Base-by-base conservation (phyloP, 2,888 invertebrate species). In the Apamea monoglypha region DNA sequence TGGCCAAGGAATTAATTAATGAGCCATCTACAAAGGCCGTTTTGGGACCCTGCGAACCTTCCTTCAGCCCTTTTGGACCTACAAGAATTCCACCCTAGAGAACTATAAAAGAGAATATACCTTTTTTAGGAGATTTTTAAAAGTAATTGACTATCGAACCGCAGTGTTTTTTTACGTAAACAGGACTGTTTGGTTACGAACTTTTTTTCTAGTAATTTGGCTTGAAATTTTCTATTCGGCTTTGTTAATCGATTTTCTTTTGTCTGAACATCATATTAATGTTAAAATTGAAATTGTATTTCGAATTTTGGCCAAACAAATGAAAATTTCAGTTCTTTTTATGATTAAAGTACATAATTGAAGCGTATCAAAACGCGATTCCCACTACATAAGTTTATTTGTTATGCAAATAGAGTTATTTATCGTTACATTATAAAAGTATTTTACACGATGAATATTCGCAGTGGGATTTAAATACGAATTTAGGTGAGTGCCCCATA, bases 1-100 rank as follows among this genome's bases (percentile, higher is more conserved):
- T 92, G 92, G 91, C 88, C 88, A 80, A 91, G 87, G 92, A 94
- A 94, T 94, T 95, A 95, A 94, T 95, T 94, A 94, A 93, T 94
- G 93, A 91, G 91, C 90, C 91, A 89, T 90, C 91, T 90, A 91
- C 90, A 91, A 91, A 91, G 92, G 91, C 91, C 91, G 93, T 92
- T 92, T 89, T 85, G 88, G 87, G 85, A 88, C 86, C 81, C 84
- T 81, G 75, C 84, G 81, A 85, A 85, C 84, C 83, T 85, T 85
- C 82, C 85, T 76, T 79, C 74, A 90, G 89, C 89, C 91, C 89
- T 91, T 81, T 89, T 88, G 86, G 87, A 85, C 83, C 87, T 84
- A 83, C 67, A 90, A 89, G 85, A 91, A 92, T 91, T 89, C 86
- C 77, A 87, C 90, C 89, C 91, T 78, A 82, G 92, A 91, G 92